phyloP scores from a whole-genome alignment of 2,888 invertebrate genomes.

The Phymatocera aterrima region DNA sequence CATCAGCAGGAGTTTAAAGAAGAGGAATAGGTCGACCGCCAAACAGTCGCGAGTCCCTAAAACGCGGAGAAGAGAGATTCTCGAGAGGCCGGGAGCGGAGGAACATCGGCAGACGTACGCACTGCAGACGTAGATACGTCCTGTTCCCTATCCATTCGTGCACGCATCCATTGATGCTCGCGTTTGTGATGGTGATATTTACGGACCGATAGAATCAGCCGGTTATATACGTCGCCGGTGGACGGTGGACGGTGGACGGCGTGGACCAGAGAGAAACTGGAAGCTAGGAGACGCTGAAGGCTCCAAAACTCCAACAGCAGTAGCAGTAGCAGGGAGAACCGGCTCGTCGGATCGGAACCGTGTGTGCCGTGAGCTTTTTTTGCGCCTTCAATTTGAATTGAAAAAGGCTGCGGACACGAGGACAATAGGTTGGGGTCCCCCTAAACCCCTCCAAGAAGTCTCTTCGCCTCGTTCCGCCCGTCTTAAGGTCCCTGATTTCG shows the following conservation, averaged over 20 bases:
- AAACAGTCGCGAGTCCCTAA: conserved; percentile 25
- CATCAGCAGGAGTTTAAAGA: neutral
- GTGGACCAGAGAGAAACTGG: conserved; percentile 16
- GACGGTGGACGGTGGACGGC: no score
- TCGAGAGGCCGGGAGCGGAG: neutral
- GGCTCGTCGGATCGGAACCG: conserved; percentile 60
- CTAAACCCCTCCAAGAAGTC: conserved; percentile 50
- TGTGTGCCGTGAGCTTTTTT: conserved; percentile 68
- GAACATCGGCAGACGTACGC: conserved; percentile 12
- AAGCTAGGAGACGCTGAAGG: conserved; percentile 40
- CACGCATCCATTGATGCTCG: conserved; percentile 48
- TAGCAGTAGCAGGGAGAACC: conserved; percentile 56
- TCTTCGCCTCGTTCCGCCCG: conserved; percentile 34
- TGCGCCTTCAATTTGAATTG: conserved; percentile 73
- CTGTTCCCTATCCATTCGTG: conserved; percentile 22
- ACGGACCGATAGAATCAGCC: conserved; percentile 73
- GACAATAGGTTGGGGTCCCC: conserved; percentile 69
- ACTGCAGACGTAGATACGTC: neutral
- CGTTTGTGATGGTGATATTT: conserved; percentile 70
- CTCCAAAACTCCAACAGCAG: conserved; percentile 41
- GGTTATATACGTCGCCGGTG: conserved; percentile 55
- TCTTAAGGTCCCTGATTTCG: neutral
- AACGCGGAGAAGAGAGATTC: conserved; percentile 8
- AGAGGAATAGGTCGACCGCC: conserved; percentile 9
- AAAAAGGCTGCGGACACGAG: conserved; percentile 72